A percentile compares a stretch with the other conserved stretches of the same genome.
These are phyloP conservation scores for Goniozus legneri DNA, from an alignment of 1,140 invertebrate genomes.

Conservation along the genomic window DNA sequence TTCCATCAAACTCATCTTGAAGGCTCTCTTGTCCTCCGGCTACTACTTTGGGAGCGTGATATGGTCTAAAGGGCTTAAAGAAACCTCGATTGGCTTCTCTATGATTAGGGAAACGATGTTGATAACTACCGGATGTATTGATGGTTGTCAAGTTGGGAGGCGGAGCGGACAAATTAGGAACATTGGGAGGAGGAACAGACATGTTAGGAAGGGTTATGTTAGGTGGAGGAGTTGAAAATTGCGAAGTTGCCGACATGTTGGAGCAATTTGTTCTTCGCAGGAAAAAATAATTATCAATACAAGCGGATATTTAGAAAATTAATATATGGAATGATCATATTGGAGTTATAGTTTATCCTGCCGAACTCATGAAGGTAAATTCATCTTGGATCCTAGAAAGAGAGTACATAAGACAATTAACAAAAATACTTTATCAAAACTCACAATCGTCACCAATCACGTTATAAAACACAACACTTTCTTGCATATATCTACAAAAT, in stretches of 20 bases:
- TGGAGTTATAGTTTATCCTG: no score
- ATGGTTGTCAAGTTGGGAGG: slow-evolving; percentile 50
- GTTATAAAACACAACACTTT: no score
- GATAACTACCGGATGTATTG: slow-evolving; percentile 44
- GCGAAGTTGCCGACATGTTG: slow-evolving; percentile 40
- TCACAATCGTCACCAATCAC: no score
- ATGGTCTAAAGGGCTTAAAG: slow-evolving; percentile 53
- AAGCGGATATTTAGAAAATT: no score
- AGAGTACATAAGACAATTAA: no score
- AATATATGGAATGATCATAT: no score
- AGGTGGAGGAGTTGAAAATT: slow-evolving; percentile 48
- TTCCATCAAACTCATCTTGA: slow-evolving; percentile 91
- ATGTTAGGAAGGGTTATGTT: slow-evolving; percentile 50
- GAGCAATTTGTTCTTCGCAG: no score
- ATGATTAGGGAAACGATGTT: slow-evolving; percentile 46
- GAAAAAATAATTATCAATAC: no score
- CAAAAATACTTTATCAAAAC: no score
- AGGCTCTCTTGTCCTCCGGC: slow-evolving; percentile 42
- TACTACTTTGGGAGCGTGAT: slow-evolving; percentile 51
- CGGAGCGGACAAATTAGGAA: slow-evolving; percentile 49
- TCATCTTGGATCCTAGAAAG: no score
- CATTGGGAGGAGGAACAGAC: slow-evolving; percentile 47
- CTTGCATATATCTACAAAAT: no score
- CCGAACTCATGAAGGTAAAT: no score
- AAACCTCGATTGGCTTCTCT: slow-evolving; percentile 45